A percentile compares a stretch with the other conserved stretches of the same genome.
These are phyloP conservation scores for Erythrocercus mccallii DNA, from an alignment of 2,113 vertebrate species.

Conservation along the genomic window DNA sequence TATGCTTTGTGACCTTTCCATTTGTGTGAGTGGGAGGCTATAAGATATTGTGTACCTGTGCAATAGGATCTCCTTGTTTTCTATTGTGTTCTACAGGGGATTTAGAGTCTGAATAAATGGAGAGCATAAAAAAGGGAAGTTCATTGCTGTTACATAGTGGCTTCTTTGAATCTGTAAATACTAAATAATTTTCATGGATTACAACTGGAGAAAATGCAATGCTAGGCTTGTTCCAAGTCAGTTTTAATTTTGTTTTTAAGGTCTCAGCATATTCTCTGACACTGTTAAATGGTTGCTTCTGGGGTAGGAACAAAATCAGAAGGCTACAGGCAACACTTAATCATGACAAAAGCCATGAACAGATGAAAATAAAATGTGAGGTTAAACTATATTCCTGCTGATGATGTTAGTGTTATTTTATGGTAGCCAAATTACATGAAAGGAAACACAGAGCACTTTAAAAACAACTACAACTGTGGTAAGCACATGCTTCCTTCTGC, in stretches of 20 bases:
- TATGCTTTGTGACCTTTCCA: not conserved
- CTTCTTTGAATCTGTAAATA: not conserved
- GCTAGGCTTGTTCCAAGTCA: not conserved
- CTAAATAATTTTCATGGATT: not conserved
- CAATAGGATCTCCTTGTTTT: not conserved
- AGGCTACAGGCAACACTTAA: not conserved
- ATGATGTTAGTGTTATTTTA: not conserved
- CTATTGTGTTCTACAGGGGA: not conserved
- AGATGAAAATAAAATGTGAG: not conserved
- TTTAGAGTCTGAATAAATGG: not conserved
- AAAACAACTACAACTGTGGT: not conserved
- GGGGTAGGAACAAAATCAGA: not conserved
- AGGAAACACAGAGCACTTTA: not conserved
- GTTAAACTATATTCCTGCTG: not conserved
- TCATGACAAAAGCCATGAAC: not conserved
- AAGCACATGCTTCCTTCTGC: not conserved
- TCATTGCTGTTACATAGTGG: accelerated
- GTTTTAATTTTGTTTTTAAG: not conserved
- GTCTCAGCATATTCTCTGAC: not conserved
- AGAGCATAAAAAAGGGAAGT: not conserved
- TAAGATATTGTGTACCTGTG: not conserved
- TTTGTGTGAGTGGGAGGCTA: not conserved
- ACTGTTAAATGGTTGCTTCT: not conserved
- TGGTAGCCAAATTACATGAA: not conserved
- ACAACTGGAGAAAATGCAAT: not conserved